Evolutionary conservation across 1,140 invertebrate species (phyloP).

Genomic region (Sminthurinus signatus): DNA sequence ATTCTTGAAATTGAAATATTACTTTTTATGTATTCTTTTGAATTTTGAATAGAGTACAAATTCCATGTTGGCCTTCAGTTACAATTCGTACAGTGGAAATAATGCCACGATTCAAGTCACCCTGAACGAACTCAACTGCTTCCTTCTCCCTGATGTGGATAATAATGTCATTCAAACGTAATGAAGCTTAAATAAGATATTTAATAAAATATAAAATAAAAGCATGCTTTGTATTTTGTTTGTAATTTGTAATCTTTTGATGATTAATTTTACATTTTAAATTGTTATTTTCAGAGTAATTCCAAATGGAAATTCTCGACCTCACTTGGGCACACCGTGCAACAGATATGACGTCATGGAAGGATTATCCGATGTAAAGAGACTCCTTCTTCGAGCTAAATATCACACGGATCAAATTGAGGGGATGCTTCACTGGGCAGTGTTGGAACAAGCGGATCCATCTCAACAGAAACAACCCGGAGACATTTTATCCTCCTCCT

Average conservation of each 20-base stretch:
- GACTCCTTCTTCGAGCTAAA: slow-evolving; percentile 77
- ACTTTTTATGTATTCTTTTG: too few species aligned
- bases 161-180: slow-evolving; percentile 28
- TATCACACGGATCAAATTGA: slow-evolving; percentile 93
- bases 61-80: slow-evolving; percentile 32
- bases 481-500: slow-evolving; percentile 6
- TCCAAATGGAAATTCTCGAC: too few species aligned
- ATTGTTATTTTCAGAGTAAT: neutral
- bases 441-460: slow-evolving; percentile 17
- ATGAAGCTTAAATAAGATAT: too few species aligned
- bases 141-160: slow-evolving; percentile 31
- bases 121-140: slow-evolving; percentile 37
- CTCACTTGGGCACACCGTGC: slow-evolving; percentile 51
- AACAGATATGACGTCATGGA: slow-evolving; percentile 72
- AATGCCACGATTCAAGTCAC: slow-evolving; percentile 41
- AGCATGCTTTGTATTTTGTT: neutral
- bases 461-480: neutral
- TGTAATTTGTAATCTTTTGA: neutral
- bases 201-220: too few species aligned
- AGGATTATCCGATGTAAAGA: slow-evolving; percentile 69
- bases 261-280: neutral
- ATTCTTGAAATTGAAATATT: too few species aligned
- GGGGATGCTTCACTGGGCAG: slow-evolving; percentile 51
- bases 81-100: slow-evolving; percentile 32
- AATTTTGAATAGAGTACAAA: slow-evolving; percentile 39